Evolutionary conservation across 2,888 invertebrate species (phyloP).

Genomic region (Emesis furor): DNA sequence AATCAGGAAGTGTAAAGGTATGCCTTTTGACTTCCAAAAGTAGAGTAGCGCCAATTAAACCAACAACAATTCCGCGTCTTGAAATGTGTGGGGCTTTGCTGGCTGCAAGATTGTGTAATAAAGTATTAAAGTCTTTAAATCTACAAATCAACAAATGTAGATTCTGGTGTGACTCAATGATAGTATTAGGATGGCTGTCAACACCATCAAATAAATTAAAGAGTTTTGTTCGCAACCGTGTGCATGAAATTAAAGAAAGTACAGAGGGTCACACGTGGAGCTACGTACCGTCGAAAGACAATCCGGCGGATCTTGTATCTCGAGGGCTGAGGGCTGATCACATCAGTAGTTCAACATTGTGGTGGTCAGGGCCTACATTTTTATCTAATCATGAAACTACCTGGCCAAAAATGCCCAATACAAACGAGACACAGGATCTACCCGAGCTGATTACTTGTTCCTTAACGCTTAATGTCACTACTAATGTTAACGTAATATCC

Average conservation of each 20-base stretch:
- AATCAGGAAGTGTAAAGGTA: conserved; percentile 45
- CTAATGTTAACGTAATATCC: not conserved
- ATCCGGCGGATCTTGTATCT: conserved; percentile 44
- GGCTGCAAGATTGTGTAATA: conserved; percentile 37
- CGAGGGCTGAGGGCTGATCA: conserved; percentile 48
- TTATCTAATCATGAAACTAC: not conserved
- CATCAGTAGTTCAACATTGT: conserved; percentile 31
- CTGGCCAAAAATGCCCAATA: not conserved
- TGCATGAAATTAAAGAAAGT: not conserved
- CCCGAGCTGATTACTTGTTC: not conserved
- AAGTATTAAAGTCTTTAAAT: conserved; percentile 28
- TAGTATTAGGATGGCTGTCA: conserved; percentile 19
- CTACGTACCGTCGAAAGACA: not conserved
- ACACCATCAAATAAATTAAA: conserved; percentile 26
- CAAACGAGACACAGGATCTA: not conserved
- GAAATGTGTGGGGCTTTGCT: conserved; percentile 59
- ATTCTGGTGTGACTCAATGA: conserved; percentile 33
- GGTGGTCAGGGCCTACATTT: not conserved
- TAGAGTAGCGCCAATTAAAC: conserved; percentile 41
- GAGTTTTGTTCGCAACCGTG: conserved; percentile 7
- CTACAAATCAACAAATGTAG: not conserved
- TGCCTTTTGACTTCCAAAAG: conserved; percentile 11
- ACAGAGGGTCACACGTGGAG: not conserved
- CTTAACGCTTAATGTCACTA: not conserved
- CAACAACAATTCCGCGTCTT: conserved; percentile 50